Evolutionary conservation across 2,888 invertebrate species (phyloP).

Genomic region (Trileptium ribeirensis): DNA sequence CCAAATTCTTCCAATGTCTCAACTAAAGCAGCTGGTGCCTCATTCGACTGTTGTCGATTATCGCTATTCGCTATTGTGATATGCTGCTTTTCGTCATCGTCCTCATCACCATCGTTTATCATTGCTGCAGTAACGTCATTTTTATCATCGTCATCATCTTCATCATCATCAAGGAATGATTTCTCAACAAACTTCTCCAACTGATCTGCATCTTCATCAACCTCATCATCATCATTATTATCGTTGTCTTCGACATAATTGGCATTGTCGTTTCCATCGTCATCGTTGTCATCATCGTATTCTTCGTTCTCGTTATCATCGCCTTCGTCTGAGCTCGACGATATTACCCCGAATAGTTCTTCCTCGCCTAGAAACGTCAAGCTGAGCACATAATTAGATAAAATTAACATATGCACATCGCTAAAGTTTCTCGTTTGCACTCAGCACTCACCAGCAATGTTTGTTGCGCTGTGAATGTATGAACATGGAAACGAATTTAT

Average conservation of each 20-base stretch:
- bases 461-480: too few species aligned
- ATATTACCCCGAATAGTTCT: neutral
- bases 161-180: neutral
- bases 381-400: too few species aligned
- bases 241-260: neutral
- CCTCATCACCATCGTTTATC: too few species aligned
- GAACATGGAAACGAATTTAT: too few species aligned
- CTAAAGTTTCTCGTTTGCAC: too few species aligned
- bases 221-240: neutral
- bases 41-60: too few species aligned
- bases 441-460: too few species aligned
- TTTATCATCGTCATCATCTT: neutral
- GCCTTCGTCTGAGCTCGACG: neutral
- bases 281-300: neutral
- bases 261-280: neutral
- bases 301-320: neutral
- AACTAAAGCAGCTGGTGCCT: too few species aligned
- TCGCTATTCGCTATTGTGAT: too few species aligned
- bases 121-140: neutral
- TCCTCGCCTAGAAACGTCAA: neutral
- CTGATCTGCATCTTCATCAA: neutral
- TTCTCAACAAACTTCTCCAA: neutral
- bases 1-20: too few species aligned
- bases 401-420: too few species aligned
- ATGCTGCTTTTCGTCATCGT: too few species aligned